Evolutionary conservation across 2,113 vertebrate genomes (phyloP).

Genomic region (Callionymus lyra): DNA sequence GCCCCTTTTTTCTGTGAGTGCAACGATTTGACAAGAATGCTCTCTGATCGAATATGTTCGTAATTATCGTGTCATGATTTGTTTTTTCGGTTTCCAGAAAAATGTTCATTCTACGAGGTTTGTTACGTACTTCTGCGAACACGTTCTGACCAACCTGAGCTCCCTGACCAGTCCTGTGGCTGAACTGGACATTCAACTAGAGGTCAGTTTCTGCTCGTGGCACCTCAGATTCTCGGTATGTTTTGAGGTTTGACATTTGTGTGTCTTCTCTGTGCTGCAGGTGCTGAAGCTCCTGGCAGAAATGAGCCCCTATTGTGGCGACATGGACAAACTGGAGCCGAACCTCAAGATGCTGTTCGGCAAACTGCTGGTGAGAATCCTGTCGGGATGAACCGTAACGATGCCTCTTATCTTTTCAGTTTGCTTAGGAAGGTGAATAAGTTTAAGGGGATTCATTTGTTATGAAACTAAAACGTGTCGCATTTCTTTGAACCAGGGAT

Average conservation of each 20-base stretch:
- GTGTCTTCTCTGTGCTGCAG: conserved; percentile 52
- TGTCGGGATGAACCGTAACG: background rate
- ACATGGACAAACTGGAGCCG: conserved; percentile 96
- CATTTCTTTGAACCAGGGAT: background rate
- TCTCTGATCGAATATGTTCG: too few relatives aligned
- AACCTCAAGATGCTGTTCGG: conserved; percentile 94
- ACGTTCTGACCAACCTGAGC: conserved; percentile 88
- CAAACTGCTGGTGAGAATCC: conserved; percentile 84
- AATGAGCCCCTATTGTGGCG: conserved; percentile 96
- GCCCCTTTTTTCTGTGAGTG: conserved; percentile 88
- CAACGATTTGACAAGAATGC: too few relatives aligned
- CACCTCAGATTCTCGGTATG: background rate
- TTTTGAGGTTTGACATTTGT: background rate
- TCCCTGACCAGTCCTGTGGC: conserved; percentile 85
- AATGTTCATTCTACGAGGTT: conserved; percentile 97
- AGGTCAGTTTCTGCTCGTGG: conserved; percentile 73
- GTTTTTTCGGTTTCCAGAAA: conserved; percentile 69
- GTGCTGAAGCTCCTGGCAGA: conserved; percentile 95
- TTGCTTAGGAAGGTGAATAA: too few relatives aligned
- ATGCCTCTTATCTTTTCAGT: too few relatives aligned
- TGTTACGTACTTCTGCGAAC: conserved; percentile 94
- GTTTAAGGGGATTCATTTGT: too few relatives aligned
- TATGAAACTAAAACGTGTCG: too few relatives aligned
- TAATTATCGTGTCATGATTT: background rate
- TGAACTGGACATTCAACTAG: conserved; percentile 92